Base-by-base conservation (phyloP, 2,888 invertebrate species). In the Cataglyphis rosenhaueri region DNA sequence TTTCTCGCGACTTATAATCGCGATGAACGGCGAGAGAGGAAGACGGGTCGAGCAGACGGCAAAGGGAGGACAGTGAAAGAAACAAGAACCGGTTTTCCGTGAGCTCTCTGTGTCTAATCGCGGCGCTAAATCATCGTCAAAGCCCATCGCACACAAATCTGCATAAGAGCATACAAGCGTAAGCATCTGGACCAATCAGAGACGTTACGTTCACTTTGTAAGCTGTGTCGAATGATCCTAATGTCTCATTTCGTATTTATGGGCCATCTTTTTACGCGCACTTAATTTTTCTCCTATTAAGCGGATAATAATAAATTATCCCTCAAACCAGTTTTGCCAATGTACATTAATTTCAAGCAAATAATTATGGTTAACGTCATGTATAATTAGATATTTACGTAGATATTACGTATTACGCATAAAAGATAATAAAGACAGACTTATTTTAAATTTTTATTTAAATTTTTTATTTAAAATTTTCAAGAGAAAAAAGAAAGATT, bases 51-150 rank as follows among this genome's bases (percentile, higher is more conserved):
- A 35, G 48, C 44, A 38, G 61, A 70, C 44, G 85, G 81, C 66
- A 59, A 32, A 38, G 25, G 48, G n/a, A 71, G 21, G n/a, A 57
- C 21, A 74, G 52, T 61, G 55, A 83, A 78, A 82, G 76, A 71
- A 79, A 66, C 35, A n/a, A 32, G 85, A 92, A 92, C 92, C 91
- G 92, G 92, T 92, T 92, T 85, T 85, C 32, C 32, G 35, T 82
- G 87, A 87, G 87, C 86, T 78, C 86, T 78, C 87, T 85, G 84
- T 90, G 91, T 92, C 92, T 93, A 93, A 93, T 92, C 92, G 89
- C 90, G 90, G 89, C 91, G 90, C 91, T 92, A 90, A 87, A 90
- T 86, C 85, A 93, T 89, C 90, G 90, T 92, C 90, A 91, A 91
- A 91, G 89, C 88, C 87, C 89, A 48, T 79, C 70, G 71, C 35